Evolutionary conservation across 2,113 vertebrate species (phyloP), one percentile per base, ranked within the genome.

Genomic region (Ranitomeya variabilis): DNA sequence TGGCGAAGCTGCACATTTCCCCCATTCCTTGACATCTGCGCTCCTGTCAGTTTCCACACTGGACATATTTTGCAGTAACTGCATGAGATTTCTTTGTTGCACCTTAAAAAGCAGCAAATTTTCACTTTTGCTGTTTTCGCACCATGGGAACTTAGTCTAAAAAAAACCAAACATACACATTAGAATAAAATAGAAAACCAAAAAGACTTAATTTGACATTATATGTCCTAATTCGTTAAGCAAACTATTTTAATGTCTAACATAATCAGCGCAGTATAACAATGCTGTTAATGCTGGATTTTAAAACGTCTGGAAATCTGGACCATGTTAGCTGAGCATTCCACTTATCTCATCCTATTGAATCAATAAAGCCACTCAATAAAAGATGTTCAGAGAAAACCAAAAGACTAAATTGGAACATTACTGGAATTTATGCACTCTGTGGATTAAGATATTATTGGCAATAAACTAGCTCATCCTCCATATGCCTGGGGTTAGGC

Each of bases 331-430:
- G n/a, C 21, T 18, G 8, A 52, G 59, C 9, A 15, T 83, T 77
- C 57, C 80, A 88, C 71, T 88, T 88, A 77, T 88, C 45, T 84
- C 87, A 88, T 83, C 45, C 59, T 67, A 88, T 77, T 88, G 71
- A 77, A 88, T 88, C 87, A 88, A 81, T 71, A 87, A 88, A 15
- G 11, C 9, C 57, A 45, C 76, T 88, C 69, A 77, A 88, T 55
- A 62, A 83, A n/a, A 76, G 12, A n/a, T 57, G 67, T 80, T 67
- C 60, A 66, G 60, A 52, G 79, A 83, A 88, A 88, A 76, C 18
- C 19, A 76, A 59, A 7, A 62, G 31, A 19, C 59, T 88, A 76
- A 66, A 77, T 88, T 83, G 71, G 51, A 88, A 83, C 67, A 83
- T 83, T 84, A 64, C 87, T 84, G 59, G 23, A 67, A 66, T 77